Evolutionary conservation across 1,140 invertebrate genomes (phyloP).

Genomic region (Sminthurinus signatus): DNA sequence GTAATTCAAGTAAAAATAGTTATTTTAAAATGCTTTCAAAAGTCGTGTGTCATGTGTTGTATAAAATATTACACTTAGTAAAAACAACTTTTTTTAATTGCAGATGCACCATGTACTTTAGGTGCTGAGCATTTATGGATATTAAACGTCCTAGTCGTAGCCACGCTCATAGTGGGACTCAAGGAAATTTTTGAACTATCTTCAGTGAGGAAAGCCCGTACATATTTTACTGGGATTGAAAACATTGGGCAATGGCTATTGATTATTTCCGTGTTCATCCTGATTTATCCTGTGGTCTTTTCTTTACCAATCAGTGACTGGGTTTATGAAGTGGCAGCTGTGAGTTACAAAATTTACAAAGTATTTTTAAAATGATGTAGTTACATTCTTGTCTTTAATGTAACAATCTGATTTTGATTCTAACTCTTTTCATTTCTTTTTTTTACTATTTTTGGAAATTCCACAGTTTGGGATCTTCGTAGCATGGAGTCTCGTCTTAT

Average conservation of each 20-base stretch:
- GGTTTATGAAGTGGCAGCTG: constrained; percentile 29
- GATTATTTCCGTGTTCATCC: constrained; percentile 2
- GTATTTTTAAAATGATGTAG: neutral
- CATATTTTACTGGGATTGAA: constrained; percentile 25
- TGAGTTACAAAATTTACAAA: constrained; percentile 3
- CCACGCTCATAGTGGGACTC: constrained; percentile 12
- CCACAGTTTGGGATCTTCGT: constrained; percentile 29
- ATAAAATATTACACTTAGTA: no score
- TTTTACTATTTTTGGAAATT: neutral
- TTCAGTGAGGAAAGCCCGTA: constrained; percentile 8
- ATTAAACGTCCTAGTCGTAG: no score
- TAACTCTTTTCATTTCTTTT: neutral
- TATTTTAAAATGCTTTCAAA: no score
- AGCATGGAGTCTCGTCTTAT: constrained; percentile 29
- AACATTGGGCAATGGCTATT: constrained; percentile 31
- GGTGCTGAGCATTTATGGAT: no score
- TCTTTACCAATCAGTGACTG: constrained; percentile 9
- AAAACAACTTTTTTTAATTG: no score
- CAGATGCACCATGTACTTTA: no score
- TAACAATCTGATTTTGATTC: neutral
- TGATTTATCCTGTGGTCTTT: constrained; percentile 8
- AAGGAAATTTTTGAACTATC: constrained; percentile 33
- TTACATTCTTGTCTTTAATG: neutral
- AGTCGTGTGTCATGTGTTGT: no score
- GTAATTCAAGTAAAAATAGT: no score